Conservation (phyloP, 2,113 vertebrate genomes). For the Lonchura striata region DNA sequence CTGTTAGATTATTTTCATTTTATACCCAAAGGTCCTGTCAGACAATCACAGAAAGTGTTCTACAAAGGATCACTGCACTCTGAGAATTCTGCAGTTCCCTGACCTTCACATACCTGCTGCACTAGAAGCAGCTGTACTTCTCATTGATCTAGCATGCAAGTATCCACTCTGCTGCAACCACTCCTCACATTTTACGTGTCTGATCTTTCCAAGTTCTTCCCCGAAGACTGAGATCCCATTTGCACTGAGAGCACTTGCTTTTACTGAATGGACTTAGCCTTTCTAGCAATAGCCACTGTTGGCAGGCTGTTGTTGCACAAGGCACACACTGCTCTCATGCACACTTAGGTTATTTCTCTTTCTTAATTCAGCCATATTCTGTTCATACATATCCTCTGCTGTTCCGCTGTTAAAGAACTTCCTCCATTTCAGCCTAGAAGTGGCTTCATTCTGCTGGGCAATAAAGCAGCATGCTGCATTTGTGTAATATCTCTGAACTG, state of each 20-base stretch:
- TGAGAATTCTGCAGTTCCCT: neutral
- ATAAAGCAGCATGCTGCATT: neutral
- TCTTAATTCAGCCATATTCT: neutral
- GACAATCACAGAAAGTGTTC: neutral
- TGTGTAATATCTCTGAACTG: constrained; percentile 8
- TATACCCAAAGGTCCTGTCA: neutral
- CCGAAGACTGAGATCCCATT: neutral
- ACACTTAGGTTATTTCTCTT: neutral
- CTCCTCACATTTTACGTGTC: accelerated
- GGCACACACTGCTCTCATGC: accelerated
- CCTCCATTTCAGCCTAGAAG: neutral
- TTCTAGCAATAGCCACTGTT: neutral
- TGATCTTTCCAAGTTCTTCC: neutral
- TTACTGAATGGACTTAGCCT: neutral
- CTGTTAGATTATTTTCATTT: constrained; percentile 9
- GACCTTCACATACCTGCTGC: neutral
- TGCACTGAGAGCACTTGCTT: neutral
- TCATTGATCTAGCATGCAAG: neutral
- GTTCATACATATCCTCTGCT: neutral
- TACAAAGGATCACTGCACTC: neutral
- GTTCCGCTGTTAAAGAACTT: neutral
- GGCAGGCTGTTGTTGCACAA: neutral
- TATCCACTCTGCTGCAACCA: neutral
- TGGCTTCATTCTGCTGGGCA: neutral
- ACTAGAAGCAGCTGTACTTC: neutral